phyloP scores from a whole-genome alignment of 1,140 invertebrate genomes.

The Popillia japonica region DNA sequence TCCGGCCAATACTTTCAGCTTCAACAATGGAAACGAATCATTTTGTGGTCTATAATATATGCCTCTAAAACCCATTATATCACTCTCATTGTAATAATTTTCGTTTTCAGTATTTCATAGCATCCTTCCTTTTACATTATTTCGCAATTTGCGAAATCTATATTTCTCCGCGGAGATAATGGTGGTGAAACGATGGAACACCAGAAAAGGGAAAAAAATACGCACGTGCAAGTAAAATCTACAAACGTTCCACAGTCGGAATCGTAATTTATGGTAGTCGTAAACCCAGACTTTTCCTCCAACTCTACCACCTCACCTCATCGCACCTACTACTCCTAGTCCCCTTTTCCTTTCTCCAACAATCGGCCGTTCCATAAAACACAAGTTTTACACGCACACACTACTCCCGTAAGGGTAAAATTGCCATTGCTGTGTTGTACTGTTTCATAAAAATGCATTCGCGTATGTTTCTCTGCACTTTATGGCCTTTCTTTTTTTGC shows the following conservation, averaged over 20 bases:
- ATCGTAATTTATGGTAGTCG: slow-evolving; percentile 27
- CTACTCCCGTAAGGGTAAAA: slow-evolving; percentile 3
- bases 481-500: slow-evolving; percentile 17
- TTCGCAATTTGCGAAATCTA: slow-evolving; percentile 27
- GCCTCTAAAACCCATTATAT: not conserved
- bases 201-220: slow-evolving; percentile 1
- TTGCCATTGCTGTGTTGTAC: slow-evolving; percentile 4
- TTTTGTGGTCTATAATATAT: not conserved
- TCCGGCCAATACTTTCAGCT: too few species aligned
- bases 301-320: not conserved
- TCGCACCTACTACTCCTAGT: not conserved
- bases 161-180: slow-evolving; percentile 16
- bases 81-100: not conserved
- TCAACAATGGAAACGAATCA: too few species aligned
- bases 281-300: slow-evolving; percentile 7
- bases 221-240: slow-evolving; percentile 31
- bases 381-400: slow-evolving; percentile 21
- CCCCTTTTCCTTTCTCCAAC: not conserved
- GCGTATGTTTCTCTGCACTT: slow-evolving; percentile 29
- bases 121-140: slow-evolving; percentile 30
- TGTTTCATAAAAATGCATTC: slow-evolving; percentile 32
- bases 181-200: slow-evolving; percentile 5
- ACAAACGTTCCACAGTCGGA: slow-evolving; percentile 16
- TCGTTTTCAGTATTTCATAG: not conserved
- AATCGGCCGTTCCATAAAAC: slow-evolving; percentile 14